phyloP scores from a whole-genome alignment of 2,113 vertebrate genomes.

The Chunga burmeisteri region DNA sequence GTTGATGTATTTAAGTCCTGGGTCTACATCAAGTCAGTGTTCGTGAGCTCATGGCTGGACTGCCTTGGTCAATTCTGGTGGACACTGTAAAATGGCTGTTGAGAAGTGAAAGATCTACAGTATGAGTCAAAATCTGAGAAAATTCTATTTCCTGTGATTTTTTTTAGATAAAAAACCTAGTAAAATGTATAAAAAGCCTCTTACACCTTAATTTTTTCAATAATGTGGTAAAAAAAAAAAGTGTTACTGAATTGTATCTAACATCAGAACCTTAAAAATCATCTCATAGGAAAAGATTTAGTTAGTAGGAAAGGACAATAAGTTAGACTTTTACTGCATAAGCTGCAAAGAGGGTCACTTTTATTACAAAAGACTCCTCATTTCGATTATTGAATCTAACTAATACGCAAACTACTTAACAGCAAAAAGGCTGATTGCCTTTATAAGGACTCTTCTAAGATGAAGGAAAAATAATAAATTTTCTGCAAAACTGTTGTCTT shows the following conservation, averaged over 20 bases:
- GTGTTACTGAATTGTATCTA: not conserved
- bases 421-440: not conserved
- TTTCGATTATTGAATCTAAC: not conserved
- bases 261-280: not conserved
- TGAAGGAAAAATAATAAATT: not conserved
- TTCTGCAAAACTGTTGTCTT: not conserved
- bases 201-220: not conserved
- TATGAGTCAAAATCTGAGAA: not conserved
- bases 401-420: not conserved
- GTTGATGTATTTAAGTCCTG: not conserved
- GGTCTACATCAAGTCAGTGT: not conserved
- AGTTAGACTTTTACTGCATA: not conserved
- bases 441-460: not conserved
- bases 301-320: not conserved
- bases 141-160: not conserved
- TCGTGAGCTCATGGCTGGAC: not conserved
- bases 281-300: not conserved
- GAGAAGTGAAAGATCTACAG: not conserved
- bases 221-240: not conserved
- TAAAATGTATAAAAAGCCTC: not conserved
- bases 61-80: not conserved
- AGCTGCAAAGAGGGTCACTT: not conserved
- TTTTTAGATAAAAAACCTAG: not conserved
- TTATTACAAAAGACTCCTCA: not conserved
- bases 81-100: not conserved